Evolutionary conservation across 53 echinoderm and acorn worm genomes (phyloP), one percentile per base, ranked within the genome.

Genomic region (Astropecten irregularis): DNA sequence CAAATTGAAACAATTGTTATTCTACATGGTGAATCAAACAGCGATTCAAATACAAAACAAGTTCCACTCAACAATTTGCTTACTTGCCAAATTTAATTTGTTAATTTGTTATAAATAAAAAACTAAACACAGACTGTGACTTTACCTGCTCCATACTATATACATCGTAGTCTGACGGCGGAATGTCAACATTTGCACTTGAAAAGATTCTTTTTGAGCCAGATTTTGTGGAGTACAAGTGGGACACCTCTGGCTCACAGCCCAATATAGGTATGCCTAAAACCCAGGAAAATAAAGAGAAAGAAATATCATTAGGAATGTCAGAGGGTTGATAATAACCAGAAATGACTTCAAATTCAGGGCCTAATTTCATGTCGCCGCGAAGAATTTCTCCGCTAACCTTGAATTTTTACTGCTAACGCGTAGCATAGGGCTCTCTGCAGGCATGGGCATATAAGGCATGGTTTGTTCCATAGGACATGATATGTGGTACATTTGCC

Each of bases 181-280:
- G 96, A 2, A 92, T 77, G 26, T 89, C 93, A 33, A 93, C 91
- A 18, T 91, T 79, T 0, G 93, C 96, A 85, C 93, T 93, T 47
- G 91, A 84, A 82, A 96, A 96, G 77, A 93, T 89, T 59, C 93
- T 91, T 84, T 93, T 96, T 13, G 96, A 96, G 32, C 96, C 96
- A 44, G 93, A 96, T 77, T 96, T 96, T n/a, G 96, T 96, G 20
- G 93, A 93, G 64, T 96, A 96, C 4, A 96, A 89, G 58, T 96
- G 96, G 5, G 96, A 83, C 11, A 96, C 92, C 64, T 96, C 96
- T 1, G 95, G 96, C 49, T 96, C 96, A 73, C 93, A 86, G 19
- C 91, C 93, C 14, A 96, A 67, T 42, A 96, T 86, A 9, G 96
- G 93, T 40, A 96, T 31, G 83, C 85, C 95, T 95, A 28, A 1